Percentiles rank a stretch among this genome's conserved stretches.
These are phyloP conservation scores for Parotia lawesii DNA, from an alignment of 2,113 vertebrate genomes.

Conservation along the genomic window DNA sequence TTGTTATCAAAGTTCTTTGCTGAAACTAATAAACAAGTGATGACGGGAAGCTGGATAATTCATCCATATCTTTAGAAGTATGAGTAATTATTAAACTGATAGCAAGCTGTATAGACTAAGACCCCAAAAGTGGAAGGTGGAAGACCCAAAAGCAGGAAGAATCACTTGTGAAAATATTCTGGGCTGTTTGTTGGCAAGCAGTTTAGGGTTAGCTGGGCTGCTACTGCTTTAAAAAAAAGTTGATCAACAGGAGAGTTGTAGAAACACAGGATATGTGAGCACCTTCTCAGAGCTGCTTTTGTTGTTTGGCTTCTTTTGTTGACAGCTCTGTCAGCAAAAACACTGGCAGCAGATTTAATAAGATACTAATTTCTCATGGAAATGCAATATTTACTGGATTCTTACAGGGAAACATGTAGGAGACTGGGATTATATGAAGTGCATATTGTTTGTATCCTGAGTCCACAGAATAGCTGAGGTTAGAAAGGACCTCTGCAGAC, in stretches of 20 bases:
- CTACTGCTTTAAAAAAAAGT: background rate
- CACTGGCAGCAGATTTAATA: background rate
- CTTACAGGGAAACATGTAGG: background rate
- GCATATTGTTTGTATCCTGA: background rate
- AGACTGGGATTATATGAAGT: background rate
- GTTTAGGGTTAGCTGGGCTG: background rate
- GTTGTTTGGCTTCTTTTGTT: background rate
- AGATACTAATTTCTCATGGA: background rate
- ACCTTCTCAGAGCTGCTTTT: background rate
- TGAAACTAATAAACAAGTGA: conserved; percentile 42
- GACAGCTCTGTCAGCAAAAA: background rate
- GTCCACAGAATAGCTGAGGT: background rate
- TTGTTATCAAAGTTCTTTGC: background rate
- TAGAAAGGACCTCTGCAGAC: background rate
- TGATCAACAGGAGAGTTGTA: background rate
- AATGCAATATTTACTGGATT: background rate
- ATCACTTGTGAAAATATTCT: background rate
- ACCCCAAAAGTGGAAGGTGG: background rate
- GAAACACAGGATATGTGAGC: background rate
- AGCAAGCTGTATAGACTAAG: background rate
- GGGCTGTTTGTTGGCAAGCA: background rate
- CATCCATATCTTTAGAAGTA: background rate
- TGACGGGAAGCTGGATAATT: conserved; percentile 22
- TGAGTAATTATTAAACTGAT: background rate
- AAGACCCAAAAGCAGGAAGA: background rate